Evolutionary conservation across 1,140 invertebrate genomes (phyloP).

Genomic region (Wasmannia auropunctata): DNA sequence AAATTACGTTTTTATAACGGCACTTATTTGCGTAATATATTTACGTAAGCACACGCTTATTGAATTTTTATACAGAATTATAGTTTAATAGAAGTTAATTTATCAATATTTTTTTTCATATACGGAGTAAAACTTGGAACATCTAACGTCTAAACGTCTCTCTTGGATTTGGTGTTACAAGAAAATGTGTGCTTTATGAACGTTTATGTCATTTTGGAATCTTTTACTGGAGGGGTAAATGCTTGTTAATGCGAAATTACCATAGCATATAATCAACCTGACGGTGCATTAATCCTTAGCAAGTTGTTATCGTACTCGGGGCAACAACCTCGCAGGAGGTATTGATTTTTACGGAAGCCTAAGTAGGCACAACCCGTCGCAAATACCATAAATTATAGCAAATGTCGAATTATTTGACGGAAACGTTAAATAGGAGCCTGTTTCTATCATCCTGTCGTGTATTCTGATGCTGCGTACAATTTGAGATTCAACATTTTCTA

Average conservation of each 20-base stretch:
- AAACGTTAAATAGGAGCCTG: not conserved
- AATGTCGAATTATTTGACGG: not conserved
- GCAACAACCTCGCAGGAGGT: conserved; percentile 26
- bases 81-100: not conserved
- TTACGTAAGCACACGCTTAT: not conserved
- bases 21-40: not conserved
- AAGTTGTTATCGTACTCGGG: conserved; percentile 22
- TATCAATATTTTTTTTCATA: not conserved
- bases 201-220: not conserved
- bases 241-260: not conserved
- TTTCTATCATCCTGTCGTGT: not conserved
- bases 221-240: not conserved
- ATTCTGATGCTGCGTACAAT: not conserved
- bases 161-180: not conserved
- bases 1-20: conserved; percentile 11
- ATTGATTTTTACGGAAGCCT: conserved; percentile 41
- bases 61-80: not conserved
- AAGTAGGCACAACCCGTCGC: not conserved
- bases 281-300: conserved; percentile 4
- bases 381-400: conserved; percentile 20
- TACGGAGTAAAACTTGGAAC: not conserved
- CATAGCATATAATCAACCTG: not conserved
- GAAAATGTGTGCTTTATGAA: not conserved
- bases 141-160: not conserved
- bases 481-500: not conserved